Base-by-base conservation (phyloP, 2,797 vertebrate genomes). In the Hipposideros larvatus region DNA sequence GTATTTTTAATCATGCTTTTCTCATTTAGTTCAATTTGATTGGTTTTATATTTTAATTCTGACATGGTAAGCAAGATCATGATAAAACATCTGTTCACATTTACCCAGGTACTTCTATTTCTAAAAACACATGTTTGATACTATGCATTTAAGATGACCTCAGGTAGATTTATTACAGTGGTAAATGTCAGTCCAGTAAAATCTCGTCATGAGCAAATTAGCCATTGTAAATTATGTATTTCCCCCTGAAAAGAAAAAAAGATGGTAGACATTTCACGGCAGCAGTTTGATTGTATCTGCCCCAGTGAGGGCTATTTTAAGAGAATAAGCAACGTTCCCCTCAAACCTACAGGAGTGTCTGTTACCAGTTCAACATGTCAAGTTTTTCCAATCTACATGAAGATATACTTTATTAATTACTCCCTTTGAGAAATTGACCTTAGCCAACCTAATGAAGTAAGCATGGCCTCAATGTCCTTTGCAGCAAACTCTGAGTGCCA, bases 181-280 rank as follows among this genome's bases (percentile, higher is more conserved):
- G 70, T 87, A 95, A 85, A 92, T 97, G 84, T 87, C 97, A 96
- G 74, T 87, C 7, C 21, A 95, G 37, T 93, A 90, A 98, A 55
- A 55, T 87, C 70, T 96, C 77, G n/a, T 91, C 53, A 51, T 78
- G 80, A 91, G n/a, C 9, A 94, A 86, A 84, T 83, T 66, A 92
- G 43, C 83, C 70, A 95, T 94, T 95, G 55, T 96, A 93, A 94
- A 75, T 87, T 90, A 83, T 61, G 57, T 77, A 91, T 93, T 94
- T 95, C 78, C 85, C 65, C 51, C 37, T 57, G 61, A 86, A 96
- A 94, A 93, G 24, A 71, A 80, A 96, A 96, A 96, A 84, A 95
- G 48, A 61, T 77, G 89, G 78, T 79, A 85, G 79, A 90, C 66
- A 34, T 95, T 96, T 79, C 16, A 89, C 83, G 26, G 46, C 37